Evolutionary conservation across 2,888 invertebrate genomes (phyloP).

Genomic region (Ypsolopha scabrella): DNA sequence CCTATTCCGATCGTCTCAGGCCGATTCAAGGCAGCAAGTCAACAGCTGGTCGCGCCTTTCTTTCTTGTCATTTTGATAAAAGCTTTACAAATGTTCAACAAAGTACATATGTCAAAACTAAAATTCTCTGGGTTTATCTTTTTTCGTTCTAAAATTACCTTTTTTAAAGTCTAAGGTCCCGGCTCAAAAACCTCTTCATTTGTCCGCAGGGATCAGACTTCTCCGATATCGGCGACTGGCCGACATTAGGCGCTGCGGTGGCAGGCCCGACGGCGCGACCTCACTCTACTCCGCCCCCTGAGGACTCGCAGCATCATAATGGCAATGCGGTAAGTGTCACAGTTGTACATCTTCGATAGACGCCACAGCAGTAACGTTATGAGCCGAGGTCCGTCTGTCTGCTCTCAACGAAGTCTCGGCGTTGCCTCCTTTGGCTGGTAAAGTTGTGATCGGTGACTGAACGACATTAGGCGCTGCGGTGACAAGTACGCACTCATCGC

Average conservation of each 20-base stretch:
- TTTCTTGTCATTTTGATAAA: too few relatives aligned
- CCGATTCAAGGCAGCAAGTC: too few relatives aligned
- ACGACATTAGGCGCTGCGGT: slow-evolving; percentile 80
- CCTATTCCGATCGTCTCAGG: background rate
- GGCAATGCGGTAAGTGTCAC: slow-evolving; percentile 53
- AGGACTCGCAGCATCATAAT: slow-evolving; percentile 49
- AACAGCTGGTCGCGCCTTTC: too few relatives aligned
- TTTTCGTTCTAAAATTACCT: background rate
- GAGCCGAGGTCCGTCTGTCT: too few relatives aligned
- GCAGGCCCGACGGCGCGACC: slow-evolving; percentile 38
- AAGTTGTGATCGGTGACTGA: slow-evolving; percentile 95
- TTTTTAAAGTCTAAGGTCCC: background rate
- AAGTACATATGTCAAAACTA: too few relatives aligned
- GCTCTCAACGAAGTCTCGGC: too few relatives aligned
- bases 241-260: slow-evolving; percentile 77
- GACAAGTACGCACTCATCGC: slow-evolving; percentile 36
- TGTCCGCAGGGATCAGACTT: slow-evolving; percentile 84
- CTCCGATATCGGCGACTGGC: slow-evolving; percentile 93
- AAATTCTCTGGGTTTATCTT: too few relatives aligned
- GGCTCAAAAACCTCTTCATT: slow-evolving; percentile 9
- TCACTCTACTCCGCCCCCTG: slow-evolving; percentile 53
- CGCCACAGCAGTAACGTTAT: too few relatives aligned
- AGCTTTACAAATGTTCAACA: too few relatives aligned
- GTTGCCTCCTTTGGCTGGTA: too few relatives aligned
- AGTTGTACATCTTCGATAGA: too few relatives aligned